phyloP scores from a whole-genome alignment of 2,113 vertebrate species.

The Passer domesticus region DNA sequence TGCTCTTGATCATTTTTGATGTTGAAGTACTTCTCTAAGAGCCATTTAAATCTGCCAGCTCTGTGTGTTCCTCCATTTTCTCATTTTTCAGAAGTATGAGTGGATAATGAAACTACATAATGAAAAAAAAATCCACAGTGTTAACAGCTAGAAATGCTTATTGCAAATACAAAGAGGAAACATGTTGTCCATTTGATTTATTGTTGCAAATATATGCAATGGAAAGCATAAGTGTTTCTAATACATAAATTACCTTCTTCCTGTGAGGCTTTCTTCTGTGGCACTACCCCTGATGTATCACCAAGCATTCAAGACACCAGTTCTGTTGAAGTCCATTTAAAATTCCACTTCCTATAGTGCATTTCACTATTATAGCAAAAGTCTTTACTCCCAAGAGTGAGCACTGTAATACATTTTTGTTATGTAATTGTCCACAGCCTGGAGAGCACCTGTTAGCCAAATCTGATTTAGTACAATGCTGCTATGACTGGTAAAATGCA shows the following conservation, averaged over 20 bases:
- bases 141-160: conserved; percentile 47
- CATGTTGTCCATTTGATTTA: conserved; percentile 58
- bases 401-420: conserved; percentile 51
- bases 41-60: conserved; percentile 37
- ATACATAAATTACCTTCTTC: conserved; percentile 40
- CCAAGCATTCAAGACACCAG: not conserved
- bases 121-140: not conserved
- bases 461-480: conserved; percentile 29
- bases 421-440: conserved; percentile 42
- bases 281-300: not conserved
- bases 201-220: conserved; percentile 53
- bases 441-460: conserved; percentile 45
- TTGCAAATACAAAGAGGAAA: conserved; percentile 36
- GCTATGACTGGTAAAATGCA: not conserved
- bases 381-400: conserved; percentile 46
- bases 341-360: conserved; percentile 48
- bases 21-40: conserved; percentile 30
- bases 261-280: conserved; percentile 29
- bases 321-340: conserved; percentile 43
- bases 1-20: conserved; percentile 34
- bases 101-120: conserved; percentile 45
- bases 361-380: conserved; percentile 37
- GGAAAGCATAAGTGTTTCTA: conserved; percentile 45
- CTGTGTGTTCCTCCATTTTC: conserved; percentile 51
- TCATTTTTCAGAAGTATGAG: conserved; percentile 39